Percentiles rank a stretch among this genome's conserved stretches.
Conservation (phyloP, 2,888 invertebrate species). For the Harpalus rubripes region DNA sequence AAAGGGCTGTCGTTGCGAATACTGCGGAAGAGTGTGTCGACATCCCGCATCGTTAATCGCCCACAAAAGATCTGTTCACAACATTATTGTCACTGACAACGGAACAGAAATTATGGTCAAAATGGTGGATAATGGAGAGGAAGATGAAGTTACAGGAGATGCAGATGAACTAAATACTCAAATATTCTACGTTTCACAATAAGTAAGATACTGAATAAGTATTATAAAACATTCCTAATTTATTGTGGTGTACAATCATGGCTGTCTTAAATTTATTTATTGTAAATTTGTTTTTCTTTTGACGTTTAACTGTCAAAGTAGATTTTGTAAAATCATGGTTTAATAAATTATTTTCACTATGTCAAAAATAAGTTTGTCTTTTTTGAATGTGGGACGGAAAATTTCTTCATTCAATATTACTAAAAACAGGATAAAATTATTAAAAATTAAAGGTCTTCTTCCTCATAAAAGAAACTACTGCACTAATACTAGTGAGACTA, state of each 20-base stretch:
- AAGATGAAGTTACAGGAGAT: constrained; percentile 26
- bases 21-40: constrained; percentile 81
- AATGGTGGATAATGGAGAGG: constrained; percentile 50
- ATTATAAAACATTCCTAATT: constrained; percentile 47
- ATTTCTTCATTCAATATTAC: neutral
- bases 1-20: constrained; percentile 80
- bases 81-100: constrained; percentile 76
- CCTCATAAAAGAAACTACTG: constrained; percentile 21
- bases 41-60: constrained; percentile 82
- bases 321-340: constrained; percentile 34
- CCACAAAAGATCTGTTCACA: constrained; percentile 82
- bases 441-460: constrained; percentile 1
- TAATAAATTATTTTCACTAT: constrained; percentile 36
- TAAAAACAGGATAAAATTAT: constrained; percentile 11
- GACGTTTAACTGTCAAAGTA: constrained; percentile 24
- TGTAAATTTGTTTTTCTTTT: constrained; percentile 36
- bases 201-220: constrained; percentile 21
- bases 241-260: constrained; percentile 40
- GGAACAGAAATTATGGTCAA: constrained; percentile 74
- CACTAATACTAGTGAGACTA: neutral
- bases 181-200: constrained; percentile 41
- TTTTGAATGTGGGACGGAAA: constrained; percentile 15
- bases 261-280: constrained; percentile 27
- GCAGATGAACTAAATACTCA: constrained; percentile 25
- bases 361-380: constrained; percentile 23